phyloP scores from a whole-genome alignment of 2,888 invertebrate species.

The Drosophila trichaetosa region DNA sequence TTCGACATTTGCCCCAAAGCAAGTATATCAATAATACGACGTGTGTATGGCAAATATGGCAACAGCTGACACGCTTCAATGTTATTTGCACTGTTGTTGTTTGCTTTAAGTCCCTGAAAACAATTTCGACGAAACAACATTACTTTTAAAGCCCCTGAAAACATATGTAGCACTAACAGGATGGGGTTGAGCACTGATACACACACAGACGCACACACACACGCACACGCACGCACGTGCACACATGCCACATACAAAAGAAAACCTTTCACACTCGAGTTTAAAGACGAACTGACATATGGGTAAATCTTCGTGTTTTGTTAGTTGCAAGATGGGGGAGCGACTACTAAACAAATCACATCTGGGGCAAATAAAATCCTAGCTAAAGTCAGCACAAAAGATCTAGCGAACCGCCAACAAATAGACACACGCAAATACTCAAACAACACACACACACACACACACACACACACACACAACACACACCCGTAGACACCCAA shows the following conservation, averaged over 20 bases:
- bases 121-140: conserved; percentile 63
- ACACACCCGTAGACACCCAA: conserved; percentile 8
- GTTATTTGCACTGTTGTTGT: conserved; percentile 23
- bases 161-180: conserved; percentile 68
- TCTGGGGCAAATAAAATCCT: conserved; percentile 72
- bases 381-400: conserved; percentile 69
- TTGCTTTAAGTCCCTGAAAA: conserved; percentile 56
- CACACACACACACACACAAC: conserved; percentile 23
- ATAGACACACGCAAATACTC: conserved; percentile 51
- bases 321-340: neutral
- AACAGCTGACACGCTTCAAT: conserved; percentile 38
- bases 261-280: conserved; percentile 65
- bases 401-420: conserved; percentile 64
- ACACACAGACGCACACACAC: neutral
- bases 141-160: conserved; percentile 64
- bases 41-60: conserved; percentile 21
- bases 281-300: conserved; percentile 71
- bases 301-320: conserved; percentile 26
- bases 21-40: conserved; percentile 71
- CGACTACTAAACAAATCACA: conserved; percentile 74
- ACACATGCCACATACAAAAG: conserved; percentile 11
- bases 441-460: conserved; percentile 14
- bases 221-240: conserved; percentile 3
- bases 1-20: conserved; percentile 20
- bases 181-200: neutral